Conservation (phyloP, 64 coral and sea anemone genomes). For the Actinia tenebrosa region DNA sequence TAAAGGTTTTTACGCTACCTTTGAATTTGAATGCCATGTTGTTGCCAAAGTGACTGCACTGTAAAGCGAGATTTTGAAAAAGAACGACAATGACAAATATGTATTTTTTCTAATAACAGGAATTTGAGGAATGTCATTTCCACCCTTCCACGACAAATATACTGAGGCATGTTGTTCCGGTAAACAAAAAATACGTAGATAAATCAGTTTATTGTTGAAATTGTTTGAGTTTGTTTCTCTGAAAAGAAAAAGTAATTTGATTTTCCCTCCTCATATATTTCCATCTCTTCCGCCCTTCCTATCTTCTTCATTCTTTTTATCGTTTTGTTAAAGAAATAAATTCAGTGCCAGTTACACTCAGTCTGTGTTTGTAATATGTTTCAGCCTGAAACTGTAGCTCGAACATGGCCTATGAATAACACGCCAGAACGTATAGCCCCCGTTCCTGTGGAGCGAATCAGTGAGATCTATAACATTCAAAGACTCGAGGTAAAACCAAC, state of each 20-base stretch:
- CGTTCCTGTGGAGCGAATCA: slow-evolving; percentile 71
- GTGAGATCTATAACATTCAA: slow-evolving; percentile 78
- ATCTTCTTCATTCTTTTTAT: no score
- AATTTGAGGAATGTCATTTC: slow-evolving; percentile 52
- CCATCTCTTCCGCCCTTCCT: background rate
- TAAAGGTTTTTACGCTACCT: no score
- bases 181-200: slow-evolving; percentile 1
- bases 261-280: background rate
- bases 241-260: no score
- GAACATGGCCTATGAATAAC: slow-evolving; percentile 20
- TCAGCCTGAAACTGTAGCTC: slow-evolving; percentile 26
- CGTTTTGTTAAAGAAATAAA: background rate
- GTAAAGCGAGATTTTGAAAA: no score
- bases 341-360: background rate
- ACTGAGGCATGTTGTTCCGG: slow-evolving; percentile 75
- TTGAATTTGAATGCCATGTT: no score
- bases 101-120: slow-evolving; percentile 16
- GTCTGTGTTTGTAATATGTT: background rate
- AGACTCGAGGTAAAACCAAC: slow-evolving; percentile 59
- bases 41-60: no score
- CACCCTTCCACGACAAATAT: slow-evolving; percentile 57
- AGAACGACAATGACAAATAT: no score
- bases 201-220: background rate
- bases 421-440: slow-evolving; percentile 21
- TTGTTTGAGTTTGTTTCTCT: background rate